Percentiles rank a stretch among this genome's conserved stretches.
Conservation (phyloP, 2,113 vertebrate species). For the Pyxicephalus adspersus region DNA sequence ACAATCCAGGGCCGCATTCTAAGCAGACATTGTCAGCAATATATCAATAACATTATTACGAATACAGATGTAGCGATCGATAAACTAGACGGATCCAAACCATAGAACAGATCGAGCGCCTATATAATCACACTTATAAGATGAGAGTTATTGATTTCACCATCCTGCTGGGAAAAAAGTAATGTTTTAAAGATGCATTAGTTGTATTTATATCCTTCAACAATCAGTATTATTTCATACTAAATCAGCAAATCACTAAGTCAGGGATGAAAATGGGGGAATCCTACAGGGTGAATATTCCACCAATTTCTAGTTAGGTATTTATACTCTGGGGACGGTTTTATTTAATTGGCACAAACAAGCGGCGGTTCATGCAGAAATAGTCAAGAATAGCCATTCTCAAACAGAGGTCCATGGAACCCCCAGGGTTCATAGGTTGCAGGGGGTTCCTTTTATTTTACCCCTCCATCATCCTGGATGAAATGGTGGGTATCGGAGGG, state of each 20-base stretch:
- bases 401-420: too few species aligned
- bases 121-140: constrained; percentile 39
- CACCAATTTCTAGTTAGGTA: too few species aligned
- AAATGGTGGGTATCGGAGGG: too few species aligned
- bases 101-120: constrained; percentile 3
- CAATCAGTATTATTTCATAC: constrained; percentile 5
- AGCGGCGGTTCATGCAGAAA: too few species aligned
- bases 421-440: too few species aligned
- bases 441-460: too few species aligned
- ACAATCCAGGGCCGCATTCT: not conserved
- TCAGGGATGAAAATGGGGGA: not conserved
- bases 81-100: constrained; percentile 5
- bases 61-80: constrained; percentile 26
- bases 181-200: constrained; percentile 29
- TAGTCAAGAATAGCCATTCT: too few species aligned
- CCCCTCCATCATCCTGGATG: too few species aligned
- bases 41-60: constrained; percentile 32
- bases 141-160: constrained; percentile 21
- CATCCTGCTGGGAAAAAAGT: constrained; percentile 1
- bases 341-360: too few species aligned
- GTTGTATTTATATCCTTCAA: not conserved
- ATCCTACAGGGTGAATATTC: not conserved
- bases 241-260: not conserved
- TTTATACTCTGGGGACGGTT: too few species aligned
- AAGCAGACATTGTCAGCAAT: constrained; percentile 14